Conservation (phyloP, 2,113 vertebrate genomes). For the Neogale vison region DNA sequence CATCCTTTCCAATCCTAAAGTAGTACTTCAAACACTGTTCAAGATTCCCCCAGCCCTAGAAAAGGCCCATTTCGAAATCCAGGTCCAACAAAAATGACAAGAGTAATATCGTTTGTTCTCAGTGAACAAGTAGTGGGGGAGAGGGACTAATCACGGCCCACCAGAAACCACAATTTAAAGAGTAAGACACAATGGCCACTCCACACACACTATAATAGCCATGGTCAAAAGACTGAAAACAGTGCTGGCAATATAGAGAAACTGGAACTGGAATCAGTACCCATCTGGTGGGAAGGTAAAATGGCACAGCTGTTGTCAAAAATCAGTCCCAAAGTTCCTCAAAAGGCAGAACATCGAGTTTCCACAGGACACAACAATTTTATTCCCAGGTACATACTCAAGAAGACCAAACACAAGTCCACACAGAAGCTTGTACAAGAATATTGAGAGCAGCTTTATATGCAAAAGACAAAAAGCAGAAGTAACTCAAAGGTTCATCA, state of each 20-base stretch:
- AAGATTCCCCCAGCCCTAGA: not conserved
- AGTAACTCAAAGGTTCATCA: not conserved
- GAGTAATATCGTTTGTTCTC: not conserved
- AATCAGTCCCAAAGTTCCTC: not conserved
- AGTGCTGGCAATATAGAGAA: not conserved
- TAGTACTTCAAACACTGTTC: not conserved
- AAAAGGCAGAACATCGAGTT: not conserved
- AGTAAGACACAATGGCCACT: not conserved
- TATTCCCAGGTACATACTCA: too few relatives aligned
- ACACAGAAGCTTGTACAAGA: not conserved
- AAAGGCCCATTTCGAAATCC: slow-evolving; percentile 1
- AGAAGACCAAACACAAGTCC: not conserved
- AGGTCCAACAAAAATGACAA: not conserved
- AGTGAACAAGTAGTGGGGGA: not conserved
- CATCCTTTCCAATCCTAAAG: not conserved
- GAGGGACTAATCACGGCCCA: not conserved
- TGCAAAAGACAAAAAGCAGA: not conserved
- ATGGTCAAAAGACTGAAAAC: not conserved
- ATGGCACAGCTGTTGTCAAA: not conserved
- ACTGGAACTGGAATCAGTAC: not conserved
- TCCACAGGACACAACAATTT: not conserved
- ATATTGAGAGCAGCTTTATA: not conserved
- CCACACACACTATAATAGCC: not conserved
- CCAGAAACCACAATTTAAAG: not conserved
- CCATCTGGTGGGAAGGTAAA: not conserved